Base-by-base conservation (phyloP, 2,888 invertebrate genomes). In the Vandiemenella viatica region DNA sequence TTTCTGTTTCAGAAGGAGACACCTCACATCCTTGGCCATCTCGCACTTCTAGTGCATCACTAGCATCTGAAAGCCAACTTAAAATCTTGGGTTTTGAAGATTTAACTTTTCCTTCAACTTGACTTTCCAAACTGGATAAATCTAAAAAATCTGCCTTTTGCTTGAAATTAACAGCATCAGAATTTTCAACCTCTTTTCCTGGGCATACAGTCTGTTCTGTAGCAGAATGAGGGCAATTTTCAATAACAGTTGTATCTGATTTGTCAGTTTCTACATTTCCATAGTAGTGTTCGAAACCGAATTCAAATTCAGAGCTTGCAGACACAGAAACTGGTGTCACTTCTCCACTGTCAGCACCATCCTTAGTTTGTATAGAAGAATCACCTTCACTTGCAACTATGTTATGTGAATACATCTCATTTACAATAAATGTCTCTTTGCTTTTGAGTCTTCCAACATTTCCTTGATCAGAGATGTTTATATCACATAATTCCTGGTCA, bases 271-370 rank as follows among this genome's bases (percentile, higher is more conserved):
- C 38, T 16, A 8, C 38, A 13, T n/a, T 10, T 13, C 5, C n/a
- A 32, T 32, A 10, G n/a, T 10, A 32, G 13, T 13, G 2, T 23
- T 32, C 47, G 20, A 41, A 17, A 13, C 23, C 23, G 57, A 78
- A 74, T 56, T 77, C 77, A 50, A 72, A 66, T 63, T 81, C 81
- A 43, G 72, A 71, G 55, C 75, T 72, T 21, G 53, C 52, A 17
- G 53, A 50, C 17, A 74, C 74, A 51, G 81, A 81, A 56, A 79
- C 78, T 55, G 82, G 82, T 17, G 82, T 82, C 54, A 76, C 69
- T 59, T 78, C 77, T 23, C 78, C 79, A 63, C 77, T 78, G 49
- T 56, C 58, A 40, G 58, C 61, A 46, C 56, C 60, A 5, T 46
- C 46, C n/a, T 21, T 32, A 4, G 32, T 32, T n/a, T 13, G n/a